phyloP scores from a whole-genome alignment of 2,113 vertebrate genomes.

The Crotalus tigris region DNA sequence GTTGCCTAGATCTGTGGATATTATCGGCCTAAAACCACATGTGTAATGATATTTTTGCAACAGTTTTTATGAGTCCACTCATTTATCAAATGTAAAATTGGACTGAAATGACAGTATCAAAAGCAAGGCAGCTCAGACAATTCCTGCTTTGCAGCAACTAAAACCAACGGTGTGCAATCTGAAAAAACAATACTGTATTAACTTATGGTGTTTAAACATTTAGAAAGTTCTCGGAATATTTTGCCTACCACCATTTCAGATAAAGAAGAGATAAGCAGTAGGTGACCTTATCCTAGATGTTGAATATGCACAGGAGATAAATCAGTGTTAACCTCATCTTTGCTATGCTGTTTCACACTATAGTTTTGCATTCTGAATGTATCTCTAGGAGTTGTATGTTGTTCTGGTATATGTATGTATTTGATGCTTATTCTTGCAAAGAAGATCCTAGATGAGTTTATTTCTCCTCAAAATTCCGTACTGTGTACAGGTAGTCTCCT shows the following conservation, averaged over 20 bases:
- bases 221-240: not conserved
- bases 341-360: not conserved
- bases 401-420: not conserved
- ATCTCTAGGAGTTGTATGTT: not conserved
- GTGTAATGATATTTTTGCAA: not conserved
- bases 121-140: not conserved
- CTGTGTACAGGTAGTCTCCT: not conserved
- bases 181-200: not conserved
- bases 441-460: not conserved
- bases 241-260: not conserved
- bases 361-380: not conserved
- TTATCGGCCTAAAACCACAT: not conserved
- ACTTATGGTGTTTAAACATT: not conserved
- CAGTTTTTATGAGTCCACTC: not conserved
- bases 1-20: not conserved
- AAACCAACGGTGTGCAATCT: not conserved
- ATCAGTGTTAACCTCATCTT: not conserved
- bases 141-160: not conserved
- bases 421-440: not conserved
- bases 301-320: not conserved
- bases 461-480: not conserved
- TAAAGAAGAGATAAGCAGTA: not conserved
- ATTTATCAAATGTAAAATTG: not conserved
- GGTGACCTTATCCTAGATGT: not conserved
- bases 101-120: not conserved